phyloP scores from a whole-genome alignment of 1,140 invertebrate species.

The Argopecten irradians region DNA sequence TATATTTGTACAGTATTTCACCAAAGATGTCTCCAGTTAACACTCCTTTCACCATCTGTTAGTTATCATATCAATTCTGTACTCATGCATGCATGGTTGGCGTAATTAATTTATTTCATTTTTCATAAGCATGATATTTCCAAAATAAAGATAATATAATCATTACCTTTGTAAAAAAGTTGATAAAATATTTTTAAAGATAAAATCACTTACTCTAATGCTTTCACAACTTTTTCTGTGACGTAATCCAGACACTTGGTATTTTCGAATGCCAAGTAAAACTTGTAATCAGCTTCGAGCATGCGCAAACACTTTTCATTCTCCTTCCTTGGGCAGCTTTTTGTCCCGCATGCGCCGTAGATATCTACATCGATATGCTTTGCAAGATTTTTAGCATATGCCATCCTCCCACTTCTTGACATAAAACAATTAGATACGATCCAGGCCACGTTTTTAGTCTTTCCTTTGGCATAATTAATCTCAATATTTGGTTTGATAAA shows the following conservation, averaged over 20 bases:
- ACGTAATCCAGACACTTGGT: conserved; percentile 74
- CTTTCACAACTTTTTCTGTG: conserved; percentile 73
- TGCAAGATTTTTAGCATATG: conserved; percentile 80
- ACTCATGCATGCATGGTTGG: no score
- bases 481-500: not conserved
- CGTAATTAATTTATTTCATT: not conserved
- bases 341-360: conserved; percentile 81
- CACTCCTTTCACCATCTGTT: no score
- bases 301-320: conserved; percentile 90
- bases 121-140: not conserved
- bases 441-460: conserved; percentile 76
- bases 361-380: conserved; percentile 83
- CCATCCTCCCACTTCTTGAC: conserved; percentile 77
- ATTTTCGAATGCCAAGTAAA: conserved; percentile 81
- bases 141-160: no score
- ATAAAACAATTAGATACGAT: conserved; percentile 81
- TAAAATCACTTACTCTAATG: conserved; percentile 55
- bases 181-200: no score
- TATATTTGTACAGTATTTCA: no score
- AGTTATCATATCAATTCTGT: no score
- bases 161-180: no score
- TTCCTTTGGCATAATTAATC: conserved; percentile 69
- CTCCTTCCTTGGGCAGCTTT: conserved; percentile 79
- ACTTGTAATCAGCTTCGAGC: conserved; percentile 95
- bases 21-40: no score